Conservation (phyloP, 2,113 vertebrate genomes). For the Chaetura pelagica region DNA sequence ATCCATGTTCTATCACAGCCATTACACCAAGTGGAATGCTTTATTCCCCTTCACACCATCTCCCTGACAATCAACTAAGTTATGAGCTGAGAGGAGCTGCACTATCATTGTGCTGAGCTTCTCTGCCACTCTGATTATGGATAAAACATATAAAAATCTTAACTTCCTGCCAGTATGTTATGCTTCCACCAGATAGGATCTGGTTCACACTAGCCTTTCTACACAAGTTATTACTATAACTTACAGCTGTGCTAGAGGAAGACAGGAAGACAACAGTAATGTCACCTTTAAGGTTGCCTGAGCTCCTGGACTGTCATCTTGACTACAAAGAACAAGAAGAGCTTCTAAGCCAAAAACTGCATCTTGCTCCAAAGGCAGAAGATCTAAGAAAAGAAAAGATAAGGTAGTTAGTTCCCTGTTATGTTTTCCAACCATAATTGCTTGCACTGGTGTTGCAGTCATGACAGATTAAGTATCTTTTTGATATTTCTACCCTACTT, state of each 20-base stretch:
- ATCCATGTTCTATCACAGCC: neutral
- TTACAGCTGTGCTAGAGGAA: neutral
- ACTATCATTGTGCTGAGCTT: neutral
- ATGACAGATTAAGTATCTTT: neutral
- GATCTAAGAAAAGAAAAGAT: constrained; percentile 75
- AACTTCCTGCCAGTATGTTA: neutral
- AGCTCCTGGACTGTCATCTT: constrained; percentile 86
- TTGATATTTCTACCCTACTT: neutral
- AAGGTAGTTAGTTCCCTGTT: neutral
- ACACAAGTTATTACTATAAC: neutral
- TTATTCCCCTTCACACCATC: no score
- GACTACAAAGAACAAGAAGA: constrained; percentile 93
- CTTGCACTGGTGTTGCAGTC: neutral
- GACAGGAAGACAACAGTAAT: neutral
- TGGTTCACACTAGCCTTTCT: neutral
- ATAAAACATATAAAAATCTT: neutral
- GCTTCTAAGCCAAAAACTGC: constrained; percentile 92
- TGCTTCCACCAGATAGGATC: neutral
- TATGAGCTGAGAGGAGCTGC: neutral
- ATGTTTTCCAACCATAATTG: neutral
- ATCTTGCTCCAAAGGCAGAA: constrained; percentile 92
- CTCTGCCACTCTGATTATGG: neutral
- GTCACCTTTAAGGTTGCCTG: constrained; percentile 93
- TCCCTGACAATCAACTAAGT: neutral
- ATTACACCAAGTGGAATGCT: neutral